Evolutionary conservation across 2,797 vertebrate species (phyloP), one percentile per base, ranked within the genome.

Genomic region (Squalus acanthias): DNA sequence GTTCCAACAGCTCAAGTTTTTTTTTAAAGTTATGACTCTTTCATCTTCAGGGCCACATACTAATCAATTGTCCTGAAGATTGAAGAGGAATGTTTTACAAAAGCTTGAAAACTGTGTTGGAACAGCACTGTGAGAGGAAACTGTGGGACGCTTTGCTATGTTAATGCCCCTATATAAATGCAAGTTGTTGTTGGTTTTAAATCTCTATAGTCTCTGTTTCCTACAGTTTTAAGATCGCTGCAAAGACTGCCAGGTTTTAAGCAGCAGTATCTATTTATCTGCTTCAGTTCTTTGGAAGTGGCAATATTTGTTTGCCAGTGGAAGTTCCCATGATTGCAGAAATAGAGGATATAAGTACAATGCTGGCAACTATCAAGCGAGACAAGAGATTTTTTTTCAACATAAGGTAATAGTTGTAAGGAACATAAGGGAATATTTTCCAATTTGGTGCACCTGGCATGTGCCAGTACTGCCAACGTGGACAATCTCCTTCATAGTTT

Each of bases 311-410:
- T 33, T 8, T 63, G 13, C 29, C 89, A 92, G 33, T 92, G 10
- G 15, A 91, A 91, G 26, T 92, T 92, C 89, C 29, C 89, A 92
- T 65, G 89, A 92, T 63, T n/a, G 88, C 57, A 88, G 50, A 91
- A 91, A 33, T 91, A 63, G 57, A 91, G 29, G 12, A 24, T 1
- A 13, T 12, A 46, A 87, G 46, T 50, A 88, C 24, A 29, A 88
- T 33, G 15, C 33, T 92, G 33, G 29, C 60, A 92, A 20, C 60
- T 15, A 7, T 65, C 60, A 60, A 63, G 15, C 13, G 60, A 60
- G 13, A 13, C 26, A 57, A 50, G 88, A 89, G 50, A 50, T 91
- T 63, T 33, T 33, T 33, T n/a, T 8, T 29, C 60, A 39, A n/a
- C 29, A 8, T 65, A 7, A 6, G 13, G 29, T 20, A 33, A 65